Base-by-base conservation (phyloP, 2,888 invertebrate genomes). In the Mongoloraphidia duomilia region DNA sequence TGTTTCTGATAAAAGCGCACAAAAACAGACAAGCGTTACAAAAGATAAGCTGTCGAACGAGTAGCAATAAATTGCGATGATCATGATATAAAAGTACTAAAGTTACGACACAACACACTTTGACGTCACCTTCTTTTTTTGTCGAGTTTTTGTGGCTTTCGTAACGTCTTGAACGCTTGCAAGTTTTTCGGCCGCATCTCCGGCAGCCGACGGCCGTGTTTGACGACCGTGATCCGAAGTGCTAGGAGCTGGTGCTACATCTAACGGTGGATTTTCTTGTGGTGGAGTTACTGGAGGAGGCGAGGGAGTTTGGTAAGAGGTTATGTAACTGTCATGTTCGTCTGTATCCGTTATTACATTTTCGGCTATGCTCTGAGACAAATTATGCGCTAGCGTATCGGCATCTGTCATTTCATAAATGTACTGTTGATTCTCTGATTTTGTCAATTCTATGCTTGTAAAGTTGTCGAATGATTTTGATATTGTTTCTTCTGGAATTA, bases 211-310 rank as follows among this genome's bases (percentile, higher is more conserved):
- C 36, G 46, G 46, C 47, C 57, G 62, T 53, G 50, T 57, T 61
- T 53, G 50, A 47, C 46, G 35, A 26, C 59, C 61, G 49, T 41
- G 36, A 46, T 43, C 41, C 53, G 54, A 58, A 54, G 59, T 60
- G 59, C 61, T 55, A 63, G 62, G 66, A 65, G 69, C 70, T 71
- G 71, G 71, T 67, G 51, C 50, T 57, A 61, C 44, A 66, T 71
- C 63, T 63, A 61, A 57, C 67, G 69, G 54, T 54, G 47, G 38
- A 12, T 41, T 40, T n/a, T 17, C 17, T 33, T 42, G 17, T 12
- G 14, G 33, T 44, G 34, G 34, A 17, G 37, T 3, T 14, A 26
- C 10, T 14, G 10, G 2, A 10, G 46, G 43, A 47, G 26, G 34
- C 34, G 38, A 9, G 26, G 26, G 26, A 26, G 26, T 26, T 26